Conservation (phyloP, 2,113 vertebrate genomes). For the Sphaerodactylus townsendi region DNA sequence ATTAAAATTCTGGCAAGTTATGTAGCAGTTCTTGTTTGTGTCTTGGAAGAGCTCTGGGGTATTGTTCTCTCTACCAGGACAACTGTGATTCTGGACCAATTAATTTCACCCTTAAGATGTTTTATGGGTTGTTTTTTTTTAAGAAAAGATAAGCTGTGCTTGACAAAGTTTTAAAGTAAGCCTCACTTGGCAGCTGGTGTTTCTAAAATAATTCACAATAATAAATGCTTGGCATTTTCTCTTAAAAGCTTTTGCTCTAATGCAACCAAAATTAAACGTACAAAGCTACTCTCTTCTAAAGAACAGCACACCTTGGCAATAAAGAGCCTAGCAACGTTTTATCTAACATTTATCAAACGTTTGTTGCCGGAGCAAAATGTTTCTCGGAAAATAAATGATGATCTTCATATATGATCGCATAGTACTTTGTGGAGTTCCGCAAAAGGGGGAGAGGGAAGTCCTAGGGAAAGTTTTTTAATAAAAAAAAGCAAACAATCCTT, state of each 20-base stretch:
- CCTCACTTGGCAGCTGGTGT: constrained; percentile 11
- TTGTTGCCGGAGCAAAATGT: constrained; percentile 6
- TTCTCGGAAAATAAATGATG: constrained; percentile 26
- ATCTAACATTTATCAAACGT: not conserved
- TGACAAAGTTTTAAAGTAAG: constrained; percentile 23
- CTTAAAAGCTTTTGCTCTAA: not conserved
- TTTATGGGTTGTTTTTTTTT: not conserved
- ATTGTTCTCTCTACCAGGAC: not conserved
- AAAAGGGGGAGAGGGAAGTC: not conserved
- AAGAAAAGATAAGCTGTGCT: not conserved
- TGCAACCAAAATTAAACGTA: rapidly evolving
- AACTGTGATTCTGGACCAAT: not conserved
- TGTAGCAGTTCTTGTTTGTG: too few species aligned
- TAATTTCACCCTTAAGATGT: not conserved
- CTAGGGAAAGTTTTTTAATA: not conserved
- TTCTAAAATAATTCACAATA: constrained; percentile 25
- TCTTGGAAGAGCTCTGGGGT: not conserved
- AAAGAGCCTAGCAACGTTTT: not conserved
- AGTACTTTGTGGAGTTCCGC: constrained; percentile 3
- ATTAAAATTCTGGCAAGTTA: not conserved
- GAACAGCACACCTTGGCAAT: not conserved
- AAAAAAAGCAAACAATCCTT: not conserved
- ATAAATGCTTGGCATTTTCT: constrained; percentile 32
- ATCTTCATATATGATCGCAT: constrained; percentile 26
- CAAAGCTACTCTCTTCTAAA: not conserved